Percentiles rank a stretch among this genome's conserved stretches.
Evolutionary conservation across 1,140 invertebrate genomes (phyloP).

Genomic region (Zelostemma sp.): DNA sequence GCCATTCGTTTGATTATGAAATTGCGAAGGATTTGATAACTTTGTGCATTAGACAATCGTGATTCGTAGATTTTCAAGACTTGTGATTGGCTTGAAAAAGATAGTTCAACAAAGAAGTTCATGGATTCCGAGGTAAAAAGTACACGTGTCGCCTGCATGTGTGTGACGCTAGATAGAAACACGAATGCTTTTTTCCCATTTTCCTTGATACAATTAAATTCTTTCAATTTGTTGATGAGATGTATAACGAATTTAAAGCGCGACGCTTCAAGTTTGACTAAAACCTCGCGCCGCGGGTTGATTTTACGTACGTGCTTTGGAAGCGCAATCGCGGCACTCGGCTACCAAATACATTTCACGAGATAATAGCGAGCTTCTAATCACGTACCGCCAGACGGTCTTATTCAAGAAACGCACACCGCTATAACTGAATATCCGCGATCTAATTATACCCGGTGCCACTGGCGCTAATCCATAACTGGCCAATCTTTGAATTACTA

Average conservation of each 20-base stretch:
- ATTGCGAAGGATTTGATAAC: too few species aligned
- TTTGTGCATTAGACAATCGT: too few species aligned
- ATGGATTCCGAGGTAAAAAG: too few species aligned
- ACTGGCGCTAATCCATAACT: not conserved
- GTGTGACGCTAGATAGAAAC: too few species aligned
- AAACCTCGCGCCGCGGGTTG: not conserved
- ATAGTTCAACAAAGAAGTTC: too few species aligned
- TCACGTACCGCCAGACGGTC: not conserved
- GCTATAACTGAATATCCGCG: slow-evolving; percentile 3
- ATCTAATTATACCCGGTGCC: not conserved
- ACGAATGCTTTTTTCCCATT: too few species aligned
- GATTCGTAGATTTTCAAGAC: too few species aligned
- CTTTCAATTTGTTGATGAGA: too few species aligned
- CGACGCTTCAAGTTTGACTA: not conserved
- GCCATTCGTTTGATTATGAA: too few species aligned
- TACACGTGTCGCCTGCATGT: too few species aligned
- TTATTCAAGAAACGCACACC: slow-evolving; percentile 2
- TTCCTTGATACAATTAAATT: too few species aligned
- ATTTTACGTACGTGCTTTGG: not conserved
- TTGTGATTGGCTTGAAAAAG: too few species aligned
- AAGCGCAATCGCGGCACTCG: not conserved
- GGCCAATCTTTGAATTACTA: not conserved
- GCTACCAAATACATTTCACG: not conserved
- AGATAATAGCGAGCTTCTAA: slow-evolving; percentile 1
- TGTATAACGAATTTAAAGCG: not conserved